Conservation (phyloP, 2,888 invertebrate genomes). For the Standfussiana lucernea region DNA sequence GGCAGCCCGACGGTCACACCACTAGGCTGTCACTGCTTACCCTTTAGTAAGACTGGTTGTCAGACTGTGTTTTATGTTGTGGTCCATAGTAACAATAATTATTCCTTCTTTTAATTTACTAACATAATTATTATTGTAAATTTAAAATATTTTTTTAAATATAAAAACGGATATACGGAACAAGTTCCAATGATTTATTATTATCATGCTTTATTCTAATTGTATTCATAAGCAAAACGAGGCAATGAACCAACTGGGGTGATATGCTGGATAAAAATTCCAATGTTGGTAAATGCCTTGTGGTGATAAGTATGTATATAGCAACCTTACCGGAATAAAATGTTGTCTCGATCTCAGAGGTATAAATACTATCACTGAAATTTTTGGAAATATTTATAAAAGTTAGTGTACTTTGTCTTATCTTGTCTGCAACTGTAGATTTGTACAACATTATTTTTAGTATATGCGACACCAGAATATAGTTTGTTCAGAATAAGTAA, state of each 20-base stretch:
- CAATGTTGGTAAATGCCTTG: neutral
- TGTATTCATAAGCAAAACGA: neutral
- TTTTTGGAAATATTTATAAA: neutral
- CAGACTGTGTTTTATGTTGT: neutral
- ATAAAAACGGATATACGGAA: too few relatives aligned
- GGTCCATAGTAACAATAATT: neutral
- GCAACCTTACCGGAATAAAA: conserved; percentile 41
- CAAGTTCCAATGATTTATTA: neutral
- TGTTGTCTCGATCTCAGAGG: conserved; percentile 51
- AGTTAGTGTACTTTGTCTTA: neutral
- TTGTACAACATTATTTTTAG: too few relatives aligned
- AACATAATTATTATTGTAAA: neutral
- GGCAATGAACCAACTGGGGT: neutral
- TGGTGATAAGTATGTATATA: neutral
- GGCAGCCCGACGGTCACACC: too few relatives aligned
- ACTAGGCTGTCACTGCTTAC: too few relatives aligned
- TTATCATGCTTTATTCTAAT: neutral
- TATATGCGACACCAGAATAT: too few relatives aligned
- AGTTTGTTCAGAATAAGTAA: too few relatives aligned
- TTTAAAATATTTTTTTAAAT: too few relatives aligned
- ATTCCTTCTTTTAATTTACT: neutral
- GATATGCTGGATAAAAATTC: neutral
- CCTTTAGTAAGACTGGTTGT: neutral
- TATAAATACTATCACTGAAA: conserved; percentile 54
- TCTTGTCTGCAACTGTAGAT: neutral